Evolutionary conservation across 1,140 invertebrate species (phyloP), one percentile per base, ranked within the genome.

Genomic region (Papilio xuthus): DNA sequence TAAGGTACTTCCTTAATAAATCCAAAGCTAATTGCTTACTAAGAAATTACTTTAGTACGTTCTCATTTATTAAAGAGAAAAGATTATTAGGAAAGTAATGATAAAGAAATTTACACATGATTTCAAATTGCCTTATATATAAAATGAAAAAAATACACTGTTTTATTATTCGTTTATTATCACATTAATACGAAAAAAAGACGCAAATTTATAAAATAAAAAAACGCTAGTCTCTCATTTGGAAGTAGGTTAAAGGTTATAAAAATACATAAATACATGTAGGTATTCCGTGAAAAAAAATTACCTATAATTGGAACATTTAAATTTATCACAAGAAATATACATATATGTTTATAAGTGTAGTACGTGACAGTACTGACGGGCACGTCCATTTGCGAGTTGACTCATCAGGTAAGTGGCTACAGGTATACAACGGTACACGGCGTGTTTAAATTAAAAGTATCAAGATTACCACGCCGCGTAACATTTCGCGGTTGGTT

Each of bases 341-440:
- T 8, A 32, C 3, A 60, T n/a, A 63, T 63, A 12, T 12, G 32
- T 71, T 18, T 71, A 20, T 41, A 47, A 15, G 41, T 44, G 28
- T 44, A 50, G 2, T 28, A 23, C 7, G 71, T 73, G 71, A 73
- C 71, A 44, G 71, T 74, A 47, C 37, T 26, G n/a, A 18, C 9
- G 18, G 60, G 71, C 60, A 67, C 71, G 41, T 74, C 26, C 23
- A 44, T 69, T 32, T 53, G 71, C 60, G 41, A 47, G 69, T 67
- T 79, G 78, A 79, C 53, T 79, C 78, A 79, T 74, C 53, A 73
- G 23, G 53, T 79, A 26, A 67, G 60, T 67, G 60, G 20, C 42
- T 50, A 73, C 78, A 79, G 78, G 78, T 79, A 79, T 53, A 79
- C 71, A 79, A 79, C 78, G 78, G 78, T 79, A 79, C 41, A 50